Percentiles rank a stretch among this genome's conserved stretches.
These are phyloP conservation scores for Aulostomus chinensis DNA, from an alignment of 2,797 vertebrate species.

Conservation along the genomic window DNA sequence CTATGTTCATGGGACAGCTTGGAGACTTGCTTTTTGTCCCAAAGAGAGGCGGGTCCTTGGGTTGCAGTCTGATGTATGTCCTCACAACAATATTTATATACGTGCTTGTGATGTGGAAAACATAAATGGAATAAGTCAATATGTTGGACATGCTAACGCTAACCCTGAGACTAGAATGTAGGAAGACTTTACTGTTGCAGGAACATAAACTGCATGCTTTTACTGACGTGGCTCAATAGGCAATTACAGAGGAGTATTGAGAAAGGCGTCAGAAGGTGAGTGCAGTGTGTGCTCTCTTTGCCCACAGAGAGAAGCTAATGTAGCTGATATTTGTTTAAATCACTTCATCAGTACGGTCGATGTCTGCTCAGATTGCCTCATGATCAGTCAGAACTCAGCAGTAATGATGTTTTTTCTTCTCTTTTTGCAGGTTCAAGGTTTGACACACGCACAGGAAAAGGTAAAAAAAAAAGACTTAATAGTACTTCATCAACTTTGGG, in stretches of 20 bases:
- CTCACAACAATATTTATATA: too few species aligned
- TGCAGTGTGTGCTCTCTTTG: constrained; percentile 5
- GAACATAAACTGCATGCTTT: constrained; percentile 34
- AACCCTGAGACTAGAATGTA: constrained; percentile 15
- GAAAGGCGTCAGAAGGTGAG: constrained; percentile 23
- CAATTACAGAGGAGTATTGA: constrained; percentile 45
- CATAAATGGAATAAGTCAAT: too few species aligned
- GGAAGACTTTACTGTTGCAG: constrained; percentile 33
- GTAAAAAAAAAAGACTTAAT: constrained; percentile 39
- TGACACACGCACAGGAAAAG: constrained; percentile 69
- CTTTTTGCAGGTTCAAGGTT: constrained; percentile 62
- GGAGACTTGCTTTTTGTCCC: too few species aligned
- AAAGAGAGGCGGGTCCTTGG: too few species aligned
- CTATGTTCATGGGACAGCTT: too few species aligned
- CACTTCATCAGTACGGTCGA: constrained; percentile 13
- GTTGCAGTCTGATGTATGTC: too few species aligned
- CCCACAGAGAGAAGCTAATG: constrained; percentile 22
- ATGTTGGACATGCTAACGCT: too few species aligned
- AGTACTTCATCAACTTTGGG: too few species aligned
- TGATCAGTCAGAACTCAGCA: background rate
- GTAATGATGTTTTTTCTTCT: constrained; percentile 33
- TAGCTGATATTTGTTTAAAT: constrained; percentile 23
- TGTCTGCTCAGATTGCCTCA: constrained; percentile 7
- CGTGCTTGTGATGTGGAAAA: too few species aligned
- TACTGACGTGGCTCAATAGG: constrained; percentile 53